Evolutionary conservation across 2,888 invertebrate genomes (phyloP), one percentile per base, ranked within the genome.

Genomic region (Agonopterix arenella): DNA sequence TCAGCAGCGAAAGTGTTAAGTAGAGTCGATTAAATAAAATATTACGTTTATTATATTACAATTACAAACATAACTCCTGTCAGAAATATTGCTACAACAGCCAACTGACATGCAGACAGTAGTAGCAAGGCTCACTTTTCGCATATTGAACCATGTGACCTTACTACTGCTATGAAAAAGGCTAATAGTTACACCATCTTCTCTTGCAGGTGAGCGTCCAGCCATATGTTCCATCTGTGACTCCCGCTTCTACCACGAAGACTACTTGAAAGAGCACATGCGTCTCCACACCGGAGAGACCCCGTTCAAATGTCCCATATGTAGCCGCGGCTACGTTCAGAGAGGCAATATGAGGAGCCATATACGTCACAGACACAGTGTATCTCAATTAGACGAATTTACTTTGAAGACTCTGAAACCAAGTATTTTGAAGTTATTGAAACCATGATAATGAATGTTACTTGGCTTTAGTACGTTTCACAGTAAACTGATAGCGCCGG

Each of bases 291-390:
- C 90, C 0, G 90, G 90, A 0, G 90, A 90, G 53, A 85, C 84
- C 1, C 90, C 90, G 10, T 90, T 80, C 59, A 85, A 86, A 59
- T 90, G 90, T 52, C 90, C 90, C 0, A 76, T 90, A 2, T 90
- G 90, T 56, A 80, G 73, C 0, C 61, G 84, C 45, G 90, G 89
- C 0, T 90, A 88, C 42, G 86, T 89, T 0, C 90, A 90, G 53
- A 64, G 80, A 5, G 73, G 88, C 41, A 90, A 90, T 54, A 89
- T 90, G 89, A 88, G 83, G 56, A 89, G 90, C 49, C 90, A 90
- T 48, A 66, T 86, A 36, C 70, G 82, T 40, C 70, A 82, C 41
- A 82, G 76, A 54, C 90, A 90, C 52, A 75, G 73, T 56, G 61
- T 80, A 57, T 81, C 84, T 1, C 86, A 90, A 55, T 60, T 89